A percentile compares a stretch with the other conserved stretches of the same genome.
Conservation (phyloP, 2,797 vertebrate species). For the Varecia variegata region DNA sequence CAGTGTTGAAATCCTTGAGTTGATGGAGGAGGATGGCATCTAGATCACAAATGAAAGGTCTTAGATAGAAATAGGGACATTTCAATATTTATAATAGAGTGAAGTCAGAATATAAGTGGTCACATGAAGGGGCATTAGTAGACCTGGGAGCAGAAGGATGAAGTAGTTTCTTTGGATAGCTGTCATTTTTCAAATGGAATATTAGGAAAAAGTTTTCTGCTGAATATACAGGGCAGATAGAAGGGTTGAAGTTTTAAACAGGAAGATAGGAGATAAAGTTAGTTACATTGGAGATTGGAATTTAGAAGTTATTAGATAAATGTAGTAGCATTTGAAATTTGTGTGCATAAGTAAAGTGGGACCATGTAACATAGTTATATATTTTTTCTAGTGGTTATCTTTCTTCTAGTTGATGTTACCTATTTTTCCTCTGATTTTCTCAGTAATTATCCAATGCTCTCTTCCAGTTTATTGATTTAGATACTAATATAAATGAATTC, state of each 20-base stretch:
- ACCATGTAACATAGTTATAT: not conserved
- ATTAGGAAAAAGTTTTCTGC: not conserved
- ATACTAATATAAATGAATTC: not conserved
- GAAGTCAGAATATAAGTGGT: not conserved
- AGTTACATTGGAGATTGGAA: not conserved
- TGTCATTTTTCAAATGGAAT: not conserved
- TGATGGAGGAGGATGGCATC: not conserved
- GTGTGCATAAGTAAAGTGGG: not conserved
- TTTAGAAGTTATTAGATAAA: not conserved
- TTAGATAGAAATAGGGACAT: not conserved
- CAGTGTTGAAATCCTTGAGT: not conserved
- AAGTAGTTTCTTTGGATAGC: not conserved
- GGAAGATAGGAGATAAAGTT: not conserved
- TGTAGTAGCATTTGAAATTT: not conserved
- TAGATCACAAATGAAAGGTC: not conserved
- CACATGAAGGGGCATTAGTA: not conserved
- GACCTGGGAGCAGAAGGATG: not conserved
- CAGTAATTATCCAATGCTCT: not conserved
- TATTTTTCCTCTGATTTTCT: not conserved
- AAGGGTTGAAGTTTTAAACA: not conserved
- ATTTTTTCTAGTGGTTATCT: not conserved
- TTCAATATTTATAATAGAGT: not conserved
- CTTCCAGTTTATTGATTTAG: not conserved
- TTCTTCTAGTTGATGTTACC: not conserved
- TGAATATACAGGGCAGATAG: not conserved